Evolutionary conservation across 2,113 vertebrate genomes (phyloP).

Genomic region (Petroica traversi): DNA sequence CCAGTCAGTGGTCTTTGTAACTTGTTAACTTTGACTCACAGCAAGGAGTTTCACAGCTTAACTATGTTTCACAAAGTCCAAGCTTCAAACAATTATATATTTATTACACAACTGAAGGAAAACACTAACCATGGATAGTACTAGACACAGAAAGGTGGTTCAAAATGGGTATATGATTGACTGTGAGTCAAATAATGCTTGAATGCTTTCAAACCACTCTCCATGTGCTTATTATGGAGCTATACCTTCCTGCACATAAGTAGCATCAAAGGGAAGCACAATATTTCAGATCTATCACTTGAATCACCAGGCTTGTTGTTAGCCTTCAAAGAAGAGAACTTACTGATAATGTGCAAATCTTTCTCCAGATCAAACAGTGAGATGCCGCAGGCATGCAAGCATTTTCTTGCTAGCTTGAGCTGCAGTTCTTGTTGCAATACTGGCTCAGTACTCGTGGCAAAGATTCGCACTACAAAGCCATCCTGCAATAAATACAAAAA

Average conservation of each 20-base stretch:
- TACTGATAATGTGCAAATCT: constrained; percentile 98
- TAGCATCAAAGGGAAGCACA: background rate
- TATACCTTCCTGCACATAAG: background rate
- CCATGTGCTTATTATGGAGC: background rate
- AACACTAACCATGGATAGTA: background rate
- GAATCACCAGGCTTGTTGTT: background rate
- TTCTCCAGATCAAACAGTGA: constrained; percentile 98
- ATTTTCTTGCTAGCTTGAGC: constrained; percentile 97
- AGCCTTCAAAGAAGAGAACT: constrained; percentile 54
- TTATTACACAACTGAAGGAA: background rate
- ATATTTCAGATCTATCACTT: background rate
- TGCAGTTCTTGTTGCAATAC: constrained; percentile 96
- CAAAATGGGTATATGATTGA: background rate
- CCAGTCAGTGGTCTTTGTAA: background rate
- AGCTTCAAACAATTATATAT: background rate
- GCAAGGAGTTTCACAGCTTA: background rate
- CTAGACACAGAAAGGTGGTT: background rate
- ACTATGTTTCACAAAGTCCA: background rate
- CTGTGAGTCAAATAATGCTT: background rate
- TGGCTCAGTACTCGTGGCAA: constrained; percentile 93
- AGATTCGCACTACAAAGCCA: constrained; percentile 98
- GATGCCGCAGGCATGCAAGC: constrained; percentile 97
- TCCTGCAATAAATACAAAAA: constrained; percentile 79
- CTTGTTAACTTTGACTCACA: background rate
- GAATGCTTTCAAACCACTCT: background rate